Evolutionary conservation across 2,888 invertebrate genomes (phyloP), one percentile per base, ranked within the genome.

Genomic region (Bimastos eiseni): DNA sequence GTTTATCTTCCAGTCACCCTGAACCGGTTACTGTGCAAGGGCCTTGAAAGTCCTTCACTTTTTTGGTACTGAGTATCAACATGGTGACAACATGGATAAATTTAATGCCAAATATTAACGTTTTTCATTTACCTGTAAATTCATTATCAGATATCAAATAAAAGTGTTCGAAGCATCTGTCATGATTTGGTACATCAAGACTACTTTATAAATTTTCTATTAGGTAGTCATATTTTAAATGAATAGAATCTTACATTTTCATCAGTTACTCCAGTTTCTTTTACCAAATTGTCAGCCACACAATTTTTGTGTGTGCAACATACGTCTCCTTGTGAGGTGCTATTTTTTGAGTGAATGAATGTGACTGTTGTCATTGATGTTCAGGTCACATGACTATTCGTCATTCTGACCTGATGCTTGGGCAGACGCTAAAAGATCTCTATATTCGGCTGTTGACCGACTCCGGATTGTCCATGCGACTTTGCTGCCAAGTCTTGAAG

Each of bases 361-460:
- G 30, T n/a, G 6, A n/a, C n/a, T 70, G n/a, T 13, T 70, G 13
- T 70, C 30, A 21, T 49, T 49, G n/a, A 70, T 17, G 3, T 86
- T 86, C 90, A 90, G 90, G 90, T 37, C 83, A 84, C 34, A 38
- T 90, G 83, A 41, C 49, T 34, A 83, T 90, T 83, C 36, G 84
- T n/a, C 83, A 44, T n/a, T 84, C 90, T 15, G 36, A 83, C 24
- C 41, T 83, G n/a, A 37, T 90, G 84, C 83, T 49, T 33, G 34
- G 38, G 0, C 30, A n/a, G 30, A 70, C 37, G 15, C 90, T 90
- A 6, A 90, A 41, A 33, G 90, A 90, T 44, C 83, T 90, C 86
- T 90, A 90, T 44, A 37, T 38, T 33, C n/a, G 19, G 84, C 38
- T 84, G 83, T 37, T 90, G 83, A 36, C 84, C 6, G 83, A 84